Conservation (phyloP, 2,888 invertebrate species). For the Pachycephus smyrnensis region DNA sequence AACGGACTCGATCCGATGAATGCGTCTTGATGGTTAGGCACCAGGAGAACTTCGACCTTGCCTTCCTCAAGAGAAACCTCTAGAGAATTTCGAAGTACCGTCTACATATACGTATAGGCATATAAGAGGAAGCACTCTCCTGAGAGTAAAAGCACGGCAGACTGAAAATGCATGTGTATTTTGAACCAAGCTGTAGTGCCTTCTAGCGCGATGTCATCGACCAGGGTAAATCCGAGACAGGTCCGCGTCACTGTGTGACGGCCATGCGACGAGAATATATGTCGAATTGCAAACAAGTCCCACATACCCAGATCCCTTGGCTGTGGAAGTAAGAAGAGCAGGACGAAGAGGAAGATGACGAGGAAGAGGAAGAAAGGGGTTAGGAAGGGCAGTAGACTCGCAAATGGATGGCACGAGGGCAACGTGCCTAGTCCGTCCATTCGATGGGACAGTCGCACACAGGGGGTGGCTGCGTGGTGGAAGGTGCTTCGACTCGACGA, state of each 20-base stretch:
- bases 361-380: conserved; percentile 14
- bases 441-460: background rate
- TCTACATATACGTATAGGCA: background rate
- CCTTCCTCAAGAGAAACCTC: background rate
- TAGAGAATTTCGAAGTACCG: background rate
- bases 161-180: background rate
- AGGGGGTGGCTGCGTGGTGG: background rate
- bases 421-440: conserved; percentile 23
- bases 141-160: background rate
- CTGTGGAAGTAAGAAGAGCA: conserved; percentile 11
- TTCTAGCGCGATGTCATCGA: background rate
- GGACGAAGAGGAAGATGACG: conserved; percentile 14
- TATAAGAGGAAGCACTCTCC: background rate
- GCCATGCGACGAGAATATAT: conserved; percentile 4
- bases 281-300: conserved; percentile 16
- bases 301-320: conserved; percentile 31
- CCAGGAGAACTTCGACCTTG: background rate
- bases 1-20: background rate
- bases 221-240: background rate
- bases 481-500: background rate
- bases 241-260: background rate
- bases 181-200: background rate
- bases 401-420: conserved; percentile 24
- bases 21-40: background rate
- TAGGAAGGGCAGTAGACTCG: conserved; percentile 17